Base-by-base conservation (phyloP, 2,797 vertebrate species). In the Diplodus puntazzo region DNA sequence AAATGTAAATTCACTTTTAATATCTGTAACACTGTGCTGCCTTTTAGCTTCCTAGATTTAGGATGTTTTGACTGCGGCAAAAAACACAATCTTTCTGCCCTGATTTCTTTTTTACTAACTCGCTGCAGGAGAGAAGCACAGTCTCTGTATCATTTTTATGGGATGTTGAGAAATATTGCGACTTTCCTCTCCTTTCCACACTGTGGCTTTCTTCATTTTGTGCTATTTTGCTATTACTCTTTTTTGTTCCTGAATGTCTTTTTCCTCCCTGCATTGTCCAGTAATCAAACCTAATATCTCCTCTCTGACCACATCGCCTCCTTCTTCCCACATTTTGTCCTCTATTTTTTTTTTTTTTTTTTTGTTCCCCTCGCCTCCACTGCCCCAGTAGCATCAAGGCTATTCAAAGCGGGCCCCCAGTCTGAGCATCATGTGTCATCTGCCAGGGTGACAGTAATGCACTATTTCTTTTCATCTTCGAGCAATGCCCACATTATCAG, bases 401-500 rank as follows among this genome's bases (percentile, higher is more conserved):
- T 88, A 89, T 88, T 92, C 86, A 89, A 88, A 85, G 88, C 75
- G 83, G 75, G 75, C 84, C 61, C 55, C 70, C 81, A 64, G 71
- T 50, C 81, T 89, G 75, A 75, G 92, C 87, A 87, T 87, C 92
- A 90, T 94, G 93, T 94, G 92, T 95, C 89, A 93, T 93, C 92
- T 89, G 90, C 91, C 88, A 83, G 77, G 88, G 85, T 91, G 94
- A 95, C 92, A 92, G 92, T 92, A 94, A 94, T 94, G 94, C 89
- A 93, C 89, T 89, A 90, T 91, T 93, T 94, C 91, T 94, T 94
- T 95, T 94, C 94, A 95, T 95, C 94, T 94, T 87, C 89, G 82
- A 94, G 94, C 93, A 89, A 93, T 91, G 94, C 90, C 93, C 92
- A 91, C 94, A 95, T 95, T 95, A 95, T 95, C 93, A 88, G 89